Evolutionary conservation across 2,797 vertebrate genomes (phyloP), one percentile per base, ranked within the genome.

Genomic region (Poecilia wingei): DNA sequence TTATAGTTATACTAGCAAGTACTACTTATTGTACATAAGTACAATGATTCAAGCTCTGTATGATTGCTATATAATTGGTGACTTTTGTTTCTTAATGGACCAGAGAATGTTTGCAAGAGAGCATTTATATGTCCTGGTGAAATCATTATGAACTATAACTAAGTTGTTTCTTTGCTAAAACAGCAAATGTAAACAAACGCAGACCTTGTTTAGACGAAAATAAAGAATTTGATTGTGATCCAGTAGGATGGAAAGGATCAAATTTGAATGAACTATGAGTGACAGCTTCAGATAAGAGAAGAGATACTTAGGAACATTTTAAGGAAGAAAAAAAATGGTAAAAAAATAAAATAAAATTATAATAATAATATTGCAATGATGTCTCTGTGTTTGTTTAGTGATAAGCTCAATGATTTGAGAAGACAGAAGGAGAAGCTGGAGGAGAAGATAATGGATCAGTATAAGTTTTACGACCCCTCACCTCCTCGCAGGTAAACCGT

Each of bases 361-460:
- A 1, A 25, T 8, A 53, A 70, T 28, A 28, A 69, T 41, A 18
- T 47, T 4, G 22, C 13, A 74, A 12, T 69, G 13, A 0, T 84
- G 31, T 73, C 16, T 1, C 51, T 88, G 7, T 1, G 28, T 79
- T 43, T 87, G 55, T 74, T 79, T 85, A 99, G 98, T 90, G 98
- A 99, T 94, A 99, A 98, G 76, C 95, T 99, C 28, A 98, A 99
- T 90, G 98, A 99, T 91, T 93, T 99, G 81, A 96, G 98, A 90
- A 95, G 98, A 85, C 98, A 99, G 90, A 99, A 99, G 89, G 98
- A 99, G 91, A 99, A 99, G 89, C 91, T 99, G 87, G 98, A 99
- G 93, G 98, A 99, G 93, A 99, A 99, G 94, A 99, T 99, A 87
- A 99, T 99, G 98, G 98, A 99, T 94, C 98, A 99, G 78, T 99